phyloP scores from a whole-genome alignment of 2,113 vertebrate genomes.

The Vireo altiloquus region DNA sequence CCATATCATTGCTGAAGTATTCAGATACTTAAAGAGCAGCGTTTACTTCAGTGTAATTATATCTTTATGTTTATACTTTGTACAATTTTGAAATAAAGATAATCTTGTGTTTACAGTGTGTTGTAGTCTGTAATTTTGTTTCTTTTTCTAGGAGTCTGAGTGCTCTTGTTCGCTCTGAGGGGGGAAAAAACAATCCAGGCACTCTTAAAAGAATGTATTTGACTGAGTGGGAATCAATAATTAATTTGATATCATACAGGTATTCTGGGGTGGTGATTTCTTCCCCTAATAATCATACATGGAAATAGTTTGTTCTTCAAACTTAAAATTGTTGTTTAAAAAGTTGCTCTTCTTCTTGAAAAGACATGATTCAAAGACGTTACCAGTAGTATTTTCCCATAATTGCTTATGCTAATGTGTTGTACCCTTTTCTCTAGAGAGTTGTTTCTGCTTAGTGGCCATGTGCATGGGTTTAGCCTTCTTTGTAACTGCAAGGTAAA shows the following conservation, averaged over 20 bases:
- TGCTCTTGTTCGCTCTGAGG: not conserved
- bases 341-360: not conserved
- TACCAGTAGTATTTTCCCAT: not conserved
- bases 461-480: not conserved
- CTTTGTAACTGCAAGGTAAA: not conserved
- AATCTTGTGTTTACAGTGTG: not conserved
- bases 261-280: not conserved
- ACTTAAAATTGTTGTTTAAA: not conserved
- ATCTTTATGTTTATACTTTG: constrained; percentile 38
- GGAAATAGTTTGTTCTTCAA: not conserved
- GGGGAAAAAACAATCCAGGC: not conserved
- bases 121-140: not conserved
- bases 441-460: not conserved
- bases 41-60: constrained; percentile 40
- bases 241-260: not conserved
- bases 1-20: not conserved
- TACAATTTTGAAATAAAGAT: constrained; percentile 60
- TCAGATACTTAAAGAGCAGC: not conserved
- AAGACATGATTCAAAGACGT: not conserved
- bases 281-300: not conserved
- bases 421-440: not conserved
- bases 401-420: not conserved
- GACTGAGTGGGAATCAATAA: not conserved
- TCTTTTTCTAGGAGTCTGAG: not conserved
- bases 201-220: not conserved